Evolutionary conservation across 2,113 vertebrate species (phyloP).

Genomic region (Gadus macrocephalus): DNA sequence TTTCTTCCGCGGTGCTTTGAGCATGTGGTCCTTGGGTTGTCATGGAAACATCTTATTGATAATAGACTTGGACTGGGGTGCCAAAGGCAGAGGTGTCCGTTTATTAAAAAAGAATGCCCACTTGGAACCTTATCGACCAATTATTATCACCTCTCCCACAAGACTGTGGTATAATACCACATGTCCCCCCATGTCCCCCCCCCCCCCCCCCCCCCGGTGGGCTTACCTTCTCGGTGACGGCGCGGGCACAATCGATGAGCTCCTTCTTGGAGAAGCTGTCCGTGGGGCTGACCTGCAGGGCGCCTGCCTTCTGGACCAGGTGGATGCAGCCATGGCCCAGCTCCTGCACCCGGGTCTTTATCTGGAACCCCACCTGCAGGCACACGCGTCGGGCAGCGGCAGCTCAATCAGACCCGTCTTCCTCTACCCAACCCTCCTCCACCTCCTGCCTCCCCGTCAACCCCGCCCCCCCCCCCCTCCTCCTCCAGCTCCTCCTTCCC

Average conservation of each 20-base stretch:
- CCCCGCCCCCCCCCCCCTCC: not conserved
- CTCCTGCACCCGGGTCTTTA: slow-evolving; percentile 90
- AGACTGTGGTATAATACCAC: too few species aligned
- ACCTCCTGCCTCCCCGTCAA: not conserved
- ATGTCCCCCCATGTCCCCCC: too few species aligned
- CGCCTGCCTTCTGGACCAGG: slow-evolving; percentile 96
- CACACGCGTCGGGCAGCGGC: slow-evolving; percentile 13
- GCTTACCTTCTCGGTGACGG: slow-evolving; percentile 93
- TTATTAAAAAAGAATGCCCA: too few species aligned
- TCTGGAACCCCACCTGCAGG: slow-evolving; percentile 92
- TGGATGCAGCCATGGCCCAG: slow-evolving; percentile 96
- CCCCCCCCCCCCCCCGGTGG: too few species aligned
- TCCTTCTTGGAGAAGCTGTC: slow-evolving; percentile 96
- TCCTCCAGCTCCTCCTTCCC: not conserved
- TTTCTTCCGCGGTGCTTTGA: too few species aligned
- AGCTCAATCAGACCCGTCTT: not conserved
- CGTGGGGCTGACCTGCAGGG: slow-evolving; percentile 92
- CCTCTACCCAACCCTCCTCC: not conserved
- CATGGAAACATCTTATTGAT: too few species aligned
- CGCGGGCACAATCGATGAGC: slow-evolving; percentile 91
- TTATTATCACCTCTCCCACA: too few species aligned
- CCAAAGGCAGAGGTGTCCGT: too few species aligned
- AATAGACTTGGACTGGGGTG: too few species aligned
- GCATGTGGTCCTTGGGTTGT: too few species aligned
- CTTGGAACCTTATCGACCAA: too few species aligned